Base-by-base conservation (phyloP, 1,140 invertebrate genomes). In the Caenorhabditis latens region DNA sequence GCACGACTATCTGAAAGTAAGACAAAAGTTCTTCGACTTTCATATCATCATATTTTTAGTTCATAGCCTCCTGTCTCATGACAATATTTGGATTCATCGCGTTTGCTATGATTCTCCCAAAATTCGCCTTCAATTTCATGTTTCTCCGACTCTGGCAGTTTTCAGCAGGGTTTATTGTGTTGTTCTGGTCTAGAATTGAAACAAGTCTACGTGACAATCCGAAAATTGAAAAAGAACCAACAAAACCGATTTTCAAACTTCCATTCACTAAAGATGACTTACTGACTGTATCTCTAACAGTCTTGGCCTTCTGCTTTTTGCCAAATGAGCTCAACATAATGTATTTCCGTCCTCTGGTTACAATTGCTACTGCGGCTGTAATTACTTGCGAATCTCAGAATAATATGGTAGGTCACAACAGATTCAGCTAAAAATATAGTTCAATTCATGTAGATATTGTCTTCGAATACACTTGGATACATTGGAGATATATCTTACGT, bases 401-500 rank as follows among this genome's bases (percentile, higher is more conserved):
- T 21, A n/a, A 4, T n/a, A 14, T n/a, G 57, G 57, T 61, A 61
- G 2, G 50, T 32, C 0, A 32, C 50, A 50, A 50, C 50, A 50
- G 4, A 2, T 50, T 50, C 2, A 32, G 32, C 16, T 9, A 19
- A 19, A 19, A 58, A 16, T 58, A 7, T n/a, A 14, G 19, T 16
- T 58, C 7, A 58, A 58, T 58, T 58, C 7, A n/a, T 58, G 14
- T 21, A 58, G 57, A 58, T 58, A 0, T 19, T 58, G 13, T 21
- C 14, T n/a, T 58, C 57, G 1, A 16, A 16, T 7, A 3, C 4
- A 16, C 57, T 58, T 21, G n/a, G 24, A 4, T 55, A 85, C 63
- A 79, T 85, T 57, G 84, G 84, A 0, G 84, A 75, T 19, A 43
- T 85, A 11, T 85, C 84, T 19, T 85, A 85, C 32, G 55, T 53